Evolutionary conservation across 2,113 vertebrate genomes (phyloP), one percentile per base, ranked within the genome.

Genomic region (Sphyrna mokarran): DNA sequence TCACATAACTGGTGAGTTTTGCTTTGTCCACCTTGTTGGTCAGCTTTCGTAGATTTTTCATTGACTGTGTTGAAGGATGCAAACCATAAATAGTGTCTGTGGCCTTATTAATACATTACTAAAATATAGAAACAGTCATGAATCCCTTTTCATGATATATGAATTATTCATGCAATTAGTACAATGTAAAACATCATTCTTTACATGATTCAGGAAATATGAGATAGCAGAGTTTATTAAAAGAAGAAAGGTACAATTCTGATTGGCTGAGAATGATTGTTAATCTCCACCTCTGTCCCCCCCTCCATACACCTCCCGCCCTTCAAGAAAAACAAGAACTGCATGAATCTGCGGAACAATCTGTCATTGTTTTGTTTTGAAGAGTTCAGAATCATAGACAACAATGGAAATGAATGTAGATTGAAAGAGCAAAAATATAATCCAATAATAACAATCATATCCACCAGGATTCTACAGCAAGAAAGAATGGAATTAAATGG

Each of bases 141-240:
- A 89, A 89, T 89, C 48, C 22, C 86, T 58, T 89, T 26, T 61
- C 54, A 54, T 68, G 66, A 94, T 69, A 37, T 37, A 66, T 94
- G 9, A 94, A 94, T 69, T 94, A 94, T 94, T 94, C 20, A 40
- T 37, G 66, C 63, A 94, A 69, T 94, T 94, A 94, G 91, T 69
- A 40, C 37, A 40, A 69, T 94, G n/a, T 68, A 94, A 94, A 69
- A 94, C 69, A 68, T 37, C 26, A 68, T 93, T 33, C 61, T 68
- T 66, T 40, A 68, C 61, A 22, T 22, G 9, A 37, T 69, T 94
- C 91, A 68, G 66, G n/a, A 22, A n/a, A 23, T 40, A 69, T 94
- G 18, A 69, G 91, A 93, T 63, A 66, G 63, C 9, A 20, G 63
- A 10, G 63, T 68, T 68, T 40, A 68, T 66, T 68, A 69, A 68